Evolutionary conservation across 1,140 invertebrate species (phyloP).

Genomic region (Teleopsis dalmanni): DNA sequence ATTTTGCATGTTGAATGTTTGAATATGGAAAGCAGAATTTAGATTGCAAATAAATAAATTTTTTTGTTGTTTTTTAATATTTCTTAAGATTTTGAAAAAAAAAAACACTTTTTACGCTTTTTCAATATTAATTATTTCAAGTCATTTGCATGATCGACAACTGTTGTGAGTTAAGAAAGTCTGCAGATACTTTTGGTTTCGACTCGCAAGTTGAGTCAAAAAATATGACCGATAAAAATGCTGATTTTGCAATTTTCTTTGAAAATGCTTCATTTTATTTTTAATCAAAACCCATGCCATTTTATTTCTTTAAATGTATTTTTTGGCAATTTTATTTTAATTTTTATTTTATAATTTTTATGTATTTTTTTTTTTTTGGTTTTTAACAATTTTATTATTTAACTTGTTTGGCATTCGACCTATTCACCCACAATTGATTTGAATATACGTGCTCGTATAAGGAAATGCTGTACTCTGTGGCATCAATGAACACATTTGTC

Average conservation of each 20-base stretch:
- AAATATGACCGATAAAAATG: too few relatives aligned
- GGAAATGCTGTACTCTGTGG: constrained; percentile 20
- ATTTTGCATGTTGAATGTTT: too few relatives aligned
- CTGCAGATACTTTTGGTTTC: too few relatives aligned
- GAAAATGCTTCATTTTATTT: background rate
- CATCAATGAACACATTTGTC: constrained; percentile 27
- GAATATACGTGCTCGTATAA: constrained; percentile 15
- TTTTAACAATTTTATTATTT: background rate
- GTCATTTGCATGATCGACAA: too few relatives aligned
- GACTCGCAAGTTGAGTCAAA: too few relatives aligned
- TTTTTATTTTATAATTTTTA: constrained; percentile 7
- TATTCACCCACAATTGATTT: constrained; percentile 29
- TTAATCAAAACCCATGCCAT: background rate
- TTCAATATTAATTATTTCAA: too few relatives aligned
- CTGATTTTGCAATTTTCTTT: constrained; percentile 8
- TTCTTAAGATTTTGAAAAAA: too few relatives aligned
- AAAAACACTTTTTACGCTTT: too few relatives aligned
- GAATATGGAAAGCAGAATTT: too few relatives aligned
- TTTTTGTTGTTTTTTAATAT: too few relatives aligned
- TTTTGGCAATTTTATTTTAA: background rate
- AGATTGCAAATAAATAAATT: too few relatives aligned
- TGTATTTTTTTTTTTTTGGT: background rate
- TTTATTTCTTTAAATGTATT: background rate
- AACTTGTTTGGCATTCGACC: constrained; percentile 21
- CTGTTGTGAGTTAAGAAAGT: too few relatives aligned